Percentiles rank a stretch among this genome's conserved stretches.
Evolutionary conservation across 2,888 invertebrate species (phyloP).

Genomic region (Melanostoma scalare): DNA sequence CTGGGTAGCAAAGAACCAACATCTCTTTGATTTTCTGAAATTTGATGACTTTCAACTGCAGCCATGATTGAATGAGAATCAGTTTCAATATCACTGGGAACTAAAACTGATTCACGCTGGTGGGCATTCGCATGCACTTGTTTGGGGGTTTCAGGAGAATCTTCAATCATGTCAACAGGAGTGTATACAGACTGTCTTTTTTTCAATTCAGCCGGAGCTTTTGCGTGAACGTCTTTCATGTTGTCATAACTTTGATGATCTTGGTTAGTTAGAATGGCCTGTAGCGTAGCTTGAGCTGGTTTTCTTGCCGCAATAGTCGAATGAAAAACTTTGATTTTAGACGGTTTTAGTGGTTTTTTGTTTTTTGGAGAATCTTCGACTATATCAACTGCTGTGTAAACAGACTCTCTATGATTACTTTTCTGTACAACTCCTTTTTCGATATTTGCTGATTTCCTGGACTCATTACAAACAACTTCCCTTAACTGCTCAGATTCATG

Average conservation of each 20-base stretch:
- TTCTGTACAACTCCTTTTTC: not conserved
- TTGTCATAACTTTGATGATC: not conserved
- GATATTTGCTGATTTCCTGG: no score
- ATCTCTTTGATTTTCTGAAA: no score
- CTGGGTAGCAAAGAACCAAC: no score
- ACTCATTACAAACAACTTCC: no score
- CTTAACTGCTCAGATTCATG: no score
- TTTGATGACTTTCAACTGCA: no score
- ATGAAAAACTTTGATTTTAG: not conserved
- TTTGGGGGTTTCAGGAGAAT: not conserved
- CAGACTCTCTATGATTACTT: conserved; percentile 23
- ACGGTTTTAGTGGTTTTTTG: not conserved
- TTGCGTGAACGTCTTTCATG: not conserved
- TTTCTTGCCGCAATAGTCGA: no score
- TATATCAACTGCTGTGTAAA: conserved; percentile 38
- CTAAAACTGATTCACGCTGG: no score
- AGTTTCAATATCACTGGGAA: no score
- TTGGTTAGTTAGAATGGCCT: no score
- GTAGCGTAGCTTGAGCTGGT: no score
- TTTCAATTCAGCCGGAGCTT: not conserved
- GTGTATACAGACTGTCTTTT: conserved; percentile 8
- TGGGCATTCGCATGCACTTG: not conserved
- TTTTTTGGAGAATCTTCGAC: conserved; percentile 37
- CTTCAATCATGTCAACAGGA: conserved; percentile 6
- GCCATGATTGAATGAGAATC: no score